Evolutionary conservation across 1,140 invertebrate genomes (phyloP).

Genomic region (Whitmania pigra): DNA sequence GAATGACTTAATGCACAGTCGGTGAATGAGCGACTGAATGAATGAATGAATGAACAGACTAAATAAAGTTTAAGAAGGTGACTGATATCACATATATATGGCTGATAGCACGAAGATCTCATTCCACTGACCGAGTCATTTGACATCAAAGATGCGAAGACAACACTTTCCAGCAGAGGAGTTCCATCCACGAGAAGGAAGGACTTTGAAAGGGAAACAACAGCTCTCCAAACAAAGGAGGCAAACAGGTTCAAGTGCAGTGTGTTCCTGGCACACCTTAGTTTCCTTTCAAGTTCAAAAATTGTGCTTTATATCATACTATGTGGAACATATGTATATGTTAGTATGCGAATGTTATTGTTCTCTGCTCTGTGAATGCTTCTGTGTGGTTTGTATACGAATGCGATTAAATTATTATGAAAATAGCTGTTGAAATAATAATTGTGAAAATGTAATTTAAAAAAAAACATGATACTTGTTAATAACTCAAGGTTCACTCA

Average conservation of each 20-base stretch:
- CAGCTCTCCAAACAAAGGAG: constrained; percentile 55
- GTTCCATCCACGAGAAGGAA: constrained; percentile 50
- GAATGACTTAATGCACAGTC: no score
- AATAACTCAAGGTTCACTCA: no score
- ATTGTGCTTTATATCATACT: neutral
- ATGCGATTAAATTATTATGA: no score
- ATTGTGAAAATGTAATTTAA: no score
- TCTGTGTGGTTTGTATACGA: neutral
- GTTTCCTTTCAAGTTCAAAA: constrained; percentile 44
- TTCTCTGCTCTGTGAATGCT: neutral
- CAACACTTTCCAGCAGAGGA: constrained; percentile 40
- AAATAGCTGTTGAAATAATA: no score
- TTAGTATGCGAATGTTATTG: neutral
- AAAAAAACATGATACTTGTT: no score
- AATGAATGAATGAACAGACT: no score
- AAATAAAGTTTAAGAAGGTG: no score
- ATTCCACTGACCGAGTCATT: constrained; percentile 21
- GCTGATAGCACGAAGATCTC: no score
- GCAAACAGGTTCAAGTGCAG: constrained; percentile 58
- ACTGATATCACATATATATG: no score
- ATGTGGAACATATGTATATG: no score
- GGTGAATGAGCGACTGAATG: no score
- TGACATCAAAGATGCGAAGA: neutral
- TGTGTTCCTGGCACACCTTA: constrained; percentile 56
- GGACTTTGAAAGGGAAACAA: constrained; percentile 51